Conservation (phyloP, 1,140 invertebrate genomes). For the Lysiphlebus fabarum region DNA sequence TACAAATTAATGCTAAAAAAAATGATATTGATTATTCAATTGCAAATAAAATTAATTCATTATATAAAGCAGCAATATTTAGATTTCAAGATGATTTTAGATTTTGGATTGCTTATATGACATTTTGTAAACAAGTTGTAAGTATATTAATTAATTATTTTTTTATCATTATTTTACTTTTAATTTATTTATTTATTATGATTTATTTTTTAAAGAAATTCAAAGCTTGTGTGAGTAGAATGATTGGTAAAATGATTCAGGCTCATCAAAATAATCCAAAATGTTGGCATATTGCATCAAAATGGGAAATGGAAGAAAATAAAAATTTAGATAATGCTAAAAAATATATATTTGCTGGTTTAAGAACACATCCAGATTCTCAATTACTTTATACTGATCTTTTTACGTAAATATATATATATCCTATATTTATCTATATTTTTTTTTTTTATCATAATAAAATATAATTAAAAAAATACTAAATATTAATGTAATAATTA, state of each 20-base stretch:
- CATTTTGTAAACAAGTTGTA: constrained; percentile 67
- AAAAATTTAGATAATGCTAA: constrained; percentile 65
- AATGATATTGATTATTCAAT: constrained; percentile 66
- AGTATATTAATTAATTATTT: constrained; percentile 31
- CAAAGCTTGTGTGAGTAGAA: constrained; percentile 48
- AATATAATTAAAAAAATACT: constrained; percentile 22
- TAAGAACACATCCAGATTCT: constrained; percentile 65
- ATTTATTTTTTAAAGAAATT: constrained; percentile 42
- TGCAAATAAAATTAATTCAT: constrained; percentile 62
- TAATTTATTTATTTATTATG: not conserved
- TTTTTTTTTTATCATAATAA: constrained; percentile 20
- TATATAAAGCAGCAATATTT: constrained; percentile 63
- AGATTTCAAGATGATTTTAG: constrained; percentile 66
- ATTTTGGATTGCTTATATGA: constrained; percentile 70
- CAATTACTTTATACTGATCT: constrained; percentile 61
- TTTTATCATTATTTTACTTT: not conserved
- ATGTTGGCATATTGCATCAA: constrained; percentile 70
- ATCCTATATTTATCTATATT: not conserved
- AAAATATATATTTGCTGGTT: constrained; percentile 63
- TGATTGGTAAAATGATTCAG: constrained; percentile 60
- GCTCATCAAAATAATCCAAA: constrained; percentile 70
- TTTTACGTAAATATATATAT: constrained; percentile 41
- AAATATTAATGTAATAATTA: too few species aligned
- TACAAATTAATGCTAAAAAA: constrained; percentile 60
- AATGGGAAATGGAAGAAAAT: constrained; percentile 71